A percentile compares a stretch with the other conserved stretches of the same genome.
Conservation (phyloP, 2,797 vertebrate species). For the Gallinago stenura region DNA sequence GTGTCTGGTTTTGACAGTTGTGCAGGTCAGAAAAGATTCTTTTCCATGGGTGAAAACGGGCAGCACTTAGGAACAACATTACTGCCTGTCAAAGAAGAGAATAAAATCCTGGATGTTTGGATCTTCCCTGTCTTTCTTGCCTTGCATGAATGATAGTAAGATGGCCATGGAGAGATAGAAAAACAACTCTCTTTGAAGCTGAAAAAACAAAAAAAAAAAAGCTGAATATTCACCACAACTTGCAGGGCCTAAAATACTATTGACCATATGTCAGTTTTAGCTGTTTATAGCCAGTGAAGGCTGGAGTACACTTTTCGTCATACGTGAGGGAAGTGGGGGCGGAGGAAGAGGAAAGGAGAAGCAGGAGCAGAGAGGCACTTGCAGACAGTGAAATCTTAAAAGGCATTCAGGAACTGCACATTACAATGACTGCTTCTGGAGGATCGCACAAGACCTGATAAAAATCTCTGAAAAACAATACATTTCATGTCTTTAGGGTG, state of each 20-base stretch:
- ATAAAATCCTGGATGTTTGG: conserved; percentile 70
- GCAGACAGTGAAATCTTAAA: neutral
- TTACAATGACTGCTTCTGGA: neutral
- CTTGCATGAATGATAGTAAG: conserved; percentile 84
- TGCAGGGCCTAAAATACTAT: neutral
- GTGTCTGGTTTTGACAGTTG: conserved; percentile 33
- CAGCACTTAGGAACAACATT: conserved; percentile 44
- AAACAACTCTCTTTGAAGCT: conserved; percentile 83
- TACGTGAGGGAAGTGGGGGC: neutral
- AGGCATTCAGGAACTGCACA: neutral
- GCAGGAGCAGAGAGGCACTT: rapidly evolving
- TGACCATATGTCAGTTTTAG: neutral
- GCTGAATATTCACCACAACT: neutral
- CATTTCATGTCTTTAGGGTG: neutral
- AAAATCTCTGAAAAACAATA: neutral
- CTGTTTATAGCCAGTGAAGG: neutral
- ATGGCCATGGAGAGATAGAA: conserved; percentile 76
- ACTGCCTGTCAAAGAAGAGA: conserved; percentile 72
- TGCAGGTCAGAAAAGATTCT: conserved; percentile 27
- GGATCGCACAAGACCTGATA: neutral
- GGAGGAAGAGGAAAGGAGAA: neutral
- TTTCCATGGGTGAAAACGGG: conserved; percentile 26
- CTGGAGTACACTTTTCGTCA: neutral
- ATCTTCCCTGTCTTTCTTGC: conserved; percentile 72
- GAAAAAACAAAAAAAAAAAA: neutral